Evolutionary conservation across 2,113 vertebrate species (phyloP).

Genomic region (Sebastes schlegelii): DNA sequence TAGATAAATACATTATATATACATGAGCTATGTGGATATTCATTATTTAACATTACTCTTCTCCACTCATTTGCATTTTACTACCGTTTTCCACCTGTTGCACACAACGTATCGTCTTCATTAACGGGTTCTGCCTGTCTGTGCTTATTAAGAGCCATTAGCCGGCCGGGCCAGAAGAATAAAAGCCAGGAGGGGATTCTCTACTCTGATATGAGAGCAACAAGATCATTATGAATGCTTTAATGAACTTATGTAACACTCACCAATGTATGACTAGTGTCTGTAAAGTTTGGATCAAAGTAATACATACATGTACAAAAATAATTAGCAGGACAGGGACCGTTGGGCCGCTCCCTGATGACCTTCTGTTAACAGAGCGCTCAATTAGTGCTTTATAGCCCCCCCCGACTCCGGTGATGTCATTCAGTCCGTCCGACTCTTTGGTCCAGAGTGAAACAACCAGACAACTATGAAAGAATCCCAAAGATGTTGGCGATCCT

Average conservation of each 20-base stretch:
- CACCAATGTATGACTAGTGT: constrained; percentile 29
- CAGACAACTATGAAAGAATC: too few relatives aligned
- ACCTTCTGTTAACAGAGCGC: background rate
- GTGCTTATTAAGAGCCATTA: background rate
- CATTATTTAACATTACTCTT: constrained; percentile 8
- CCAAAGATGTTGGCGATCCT: too few relatives aligned
- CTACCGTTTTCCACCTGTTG: constrained; percentile 7
- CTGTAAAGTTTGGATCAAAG: constrained; percentile 42
- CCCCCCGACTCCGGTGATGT: background rate
- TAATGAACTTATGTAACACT: constrained; percentile 45
- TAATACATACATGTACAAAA: accelerated
- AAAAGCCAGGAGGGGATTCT: constrained; percentile 15
- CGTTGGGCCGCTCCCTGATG: background rate
- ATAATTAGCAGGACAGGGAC: constrained; percentile 44
- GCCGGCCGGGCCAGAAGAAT: background rate
- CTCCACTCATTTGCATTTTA: constrained; percentile 2
- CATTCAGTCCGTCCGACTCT: background rate
- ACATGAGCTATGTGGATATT: constrained; percentile 4
- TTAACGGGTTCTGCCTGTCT: constrained; percentile 10
- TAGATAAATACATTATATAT: constrained; percentile 13
- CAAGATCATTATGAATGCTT: constrained; percentile 7
- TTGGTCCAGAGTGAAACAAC: background rate
- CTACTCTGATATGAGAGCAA: background rate
- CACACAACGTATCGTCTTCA: background rate
- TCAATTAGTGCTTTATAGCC: background rate